Base-by-base conservation (phyloP, 2,888 invertebrate species). In the Cryptocephalus primarius region DNA sequence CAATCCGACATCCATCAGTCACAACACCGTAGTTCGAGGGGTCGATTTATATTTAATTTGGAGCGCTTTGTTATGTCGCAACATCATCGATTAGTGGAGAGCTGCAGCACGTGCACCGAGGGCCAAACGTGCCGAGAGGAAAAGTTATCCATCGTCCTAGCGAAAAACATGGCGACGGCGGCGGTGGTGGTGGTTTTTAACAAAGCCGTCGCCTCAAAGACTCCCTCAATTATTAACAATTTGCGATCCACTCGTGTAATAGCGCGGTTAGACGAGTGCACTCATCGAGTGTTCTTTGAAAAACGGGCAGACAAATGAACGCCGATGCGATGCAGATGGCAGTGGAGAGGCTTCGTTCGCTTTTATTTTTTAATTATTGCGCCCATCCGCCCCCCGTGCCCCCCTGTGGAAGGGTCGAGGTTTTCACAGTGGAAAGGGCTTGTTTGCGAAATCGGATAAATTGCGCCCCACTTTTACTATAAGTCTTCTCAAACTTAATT, bases 201-300 rank as follows among this genome's bases (percentile, higher is more conserved):
- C 59, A 59, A 57, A 55, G 56, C 59, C 54, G 51, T 9, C 54
- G 56, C 48, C 54, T 54, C 55, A 60, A 59, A 58, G 46, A 57
- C 61, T 61, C 61, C 64, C 62, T 63, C 64, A 63, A 65, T 65
- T 64, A 65, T 65, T 64, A 65, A 64, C 63, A 64, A 64, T 64
- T 62, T 62, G 58, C 55, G 56, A 59, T 60, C 62, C 62, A 62
- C 62, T 64, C 54, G 52, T 53, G 57, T 62, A 63, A 63, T 59
- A 57, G 62, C 60, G 52, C 61, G 63, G 61, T 65, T 64, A 64
- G 60, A 60, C 51, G 58, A 63, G 63, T 58, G 59, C 61, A 53
- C 61, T 63, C 57, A 54, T 59, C 60, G 57, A 61, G 61, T 57
- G 57, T 56, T 56, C 58, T 59, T 55, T 56, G 55, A 53, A 52